phyloP scores from a whole-genome alignment of 1,140 invertebrate genomes.

The Holcopasites calliopsidis region DNA sequence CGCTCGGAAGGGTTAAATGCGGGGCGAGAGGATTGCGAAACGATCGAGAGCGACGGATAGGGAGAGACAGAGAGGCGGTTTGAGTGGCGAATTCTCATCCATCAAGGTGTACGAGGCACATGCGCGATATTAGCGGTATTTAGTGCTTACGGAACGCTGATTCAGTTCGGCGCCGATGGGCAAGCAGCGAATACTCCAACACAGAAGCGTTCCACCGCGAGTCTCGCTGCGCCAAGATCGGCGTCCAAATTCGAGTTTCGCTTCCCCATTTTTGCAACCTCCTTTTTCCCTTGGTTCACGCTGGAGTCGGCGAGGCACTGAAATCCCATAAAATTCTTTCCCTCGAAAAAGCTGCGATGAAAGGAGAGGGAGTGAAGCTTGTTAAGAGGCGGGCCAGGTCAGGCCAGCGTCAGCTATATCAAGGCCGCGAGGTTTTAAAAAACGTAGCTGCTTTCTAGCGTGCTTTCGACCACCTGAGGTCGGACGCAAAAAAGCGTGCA shows the following conservation, averaged over 20 bases:
- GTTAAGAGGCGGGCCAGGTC: slow-evolving; percentile 7
- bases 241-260: neutral
- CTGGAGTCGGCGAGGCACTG: too few species aligned
- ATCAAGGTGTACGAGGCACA: slow-evolving; percentile 57
- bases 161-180: slow-evolving; percentile 67
- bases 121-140: slow-evolving; percentile 69
- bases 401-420: slow-evolving; percentile 16
- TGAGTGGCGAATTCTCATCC: slow-evolving; percentile 56
- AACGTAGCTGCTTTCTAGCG: slow-evolving; percentile 20
- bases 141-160: slow-evolving; percentile 69
- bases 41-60: slow-evolving; percentile 17
- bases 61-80: slow-evolving; percentile 10
- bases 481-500: slow-evolving; percentile 5
- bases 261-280: neutral
- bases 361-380: neutral
- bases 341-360: neutral
- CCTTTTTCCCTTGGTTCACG: too few species aligned
- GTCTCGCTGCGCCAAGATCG: neutral
- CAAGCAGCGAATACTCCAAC: slow-evolving; percentile 34
- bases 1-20: slow-evolving; percentile 25
- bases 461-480: slow-evolving; percentile 29
- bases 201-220: slow-evolving; percentile 30
- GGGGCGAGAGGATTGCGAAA: neutral
- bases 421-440: slow-evolving; percentile 10
- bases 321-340: slow-evolving; percentile 10